A percentile compares a stretch with the other conserved stretches of the same genome.
These are phyloP conservation scores for Saccopteryx bilineata DNA, from an alignment of 2,113 vertebrate species.

Conservation along the genomic window DNA sequence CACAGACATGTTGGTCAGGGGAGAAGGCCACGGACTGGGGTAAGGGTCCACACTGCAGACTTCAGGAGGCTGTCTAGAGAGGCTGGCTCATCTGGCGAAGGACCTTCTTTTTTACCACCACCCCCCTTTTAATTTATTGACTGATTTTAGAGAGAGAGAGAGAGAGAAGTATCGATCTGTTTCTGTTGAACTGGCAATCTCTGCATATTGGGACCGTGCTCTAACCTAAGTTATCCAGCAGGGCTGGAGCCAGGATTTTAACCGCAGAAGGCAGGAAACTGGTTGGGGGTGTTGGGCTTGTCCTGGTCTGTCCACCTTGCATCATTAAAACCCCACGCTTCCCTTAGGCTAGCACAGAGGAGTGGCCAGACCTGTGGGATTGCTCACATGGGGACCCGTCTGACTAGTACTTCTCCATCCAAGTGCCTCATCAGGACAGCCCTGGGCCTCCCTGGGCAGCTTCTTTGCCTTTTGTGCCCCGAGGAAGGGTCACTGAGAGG, in stretches of 20 bases:
- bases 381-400: background rate
- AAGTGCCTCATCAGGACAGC: background rate
- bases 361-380: background rate
- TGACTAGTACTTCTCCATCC: background rate
- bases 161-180: too few relatives aligned
- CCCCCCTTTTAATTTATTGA: too few relatives aligned
- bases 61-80: background rate
- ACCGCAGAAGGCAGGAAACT: background rate
- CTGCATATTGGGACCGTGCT: too few relatives aligned
- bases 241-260: background rate
- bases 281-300: fast-evolving
- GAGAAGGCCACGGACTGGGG: background rate
- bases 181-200: too few relatives aligned
- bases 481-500: background rate
- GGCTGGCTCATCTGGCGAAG: background rate
- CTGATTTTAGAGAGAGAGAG: too few relatives aligned
- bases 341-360: background rate
- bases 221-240: too few relatives aligned
- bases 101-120: background rate
- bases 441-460: background rate
- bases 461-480: constrained; percentile 54
- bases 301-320: background rate
- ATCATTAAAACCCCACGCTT: background rate
- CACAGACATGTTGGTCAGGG: background rate
- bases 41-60: fast-evolving